Evolutionary conservation across 1,140 invertebrate species (phyloP).

Genomic region (Dendroctonus valens): DNA sequence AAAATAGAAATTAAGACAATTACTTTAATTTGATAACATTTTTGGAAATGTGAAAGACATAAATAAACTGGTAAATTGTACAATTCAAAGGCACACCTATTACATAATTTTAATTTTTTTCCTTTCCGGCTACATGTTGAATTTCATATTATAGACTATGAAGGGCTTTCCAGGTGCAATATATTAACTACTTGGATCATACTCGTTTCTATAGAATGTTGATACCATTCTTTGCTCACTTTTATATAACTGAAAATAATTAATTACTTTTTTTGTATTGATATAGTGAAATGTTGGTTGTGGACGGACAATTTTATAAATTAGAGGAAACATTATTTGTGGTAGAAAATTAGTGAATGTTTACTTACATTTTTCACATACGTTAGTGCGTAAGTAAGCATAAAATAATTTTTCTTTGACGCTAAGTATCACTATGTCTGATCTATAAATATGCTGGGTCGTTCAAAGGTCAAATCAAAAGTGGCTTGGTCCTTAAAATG

Average conservation of each 20-base stretch:
- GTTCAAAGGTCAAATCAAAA: too few relatives aligned
- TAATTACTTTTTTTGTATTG: not conserved
- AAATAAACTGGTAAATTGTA: slow-evolving; percentile 41
- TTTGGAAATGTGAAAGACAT: slow-evolving; percentile 36
- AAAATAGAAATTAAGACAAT: slow-evolving; percentile 2
- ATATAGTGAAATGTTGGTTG: slow-evolving; percentile 11
- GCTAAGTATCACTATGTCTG: too few relatives aligned
- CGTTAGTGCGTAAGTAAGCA: too few relatives aligned
- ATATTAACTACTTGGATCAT: not conserved
- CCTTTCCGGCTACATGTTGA: slow-evolving; percentile 29
- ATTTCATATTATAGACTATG: not conserved
- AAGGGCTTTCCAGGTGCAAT: too few relatives aligned
- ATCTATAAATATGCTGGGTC: too few relatives aligned
- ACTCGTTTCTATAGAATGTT: slow-evolving; percentile 3
- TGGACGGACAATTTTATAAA: slow-evolving; percentile 14
- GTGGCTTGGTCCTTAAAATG: too few relatives aligned
- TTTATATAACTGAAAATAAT: too few relatives aligned
- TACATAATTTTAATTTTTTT: slow-evolving; percentile 40
- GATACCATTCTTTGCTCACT: not conserved
- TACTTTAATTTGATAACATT: slow-evolving; percentile 13
- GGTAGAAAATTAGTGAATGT: too few relatives aligned
- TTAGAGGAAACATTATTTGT: not conserved
- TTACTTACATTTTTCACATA: too few relatives aligned
- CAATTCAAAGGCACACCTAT: slow-evolving; percentile 49
- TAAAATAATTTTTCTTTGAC: too few relatives aligned